These are phyloP conservation scores for Lucilia sericata DNA, from an alignment of 1,140 invertebrate species.

Conservation along the genomic window DNA sequence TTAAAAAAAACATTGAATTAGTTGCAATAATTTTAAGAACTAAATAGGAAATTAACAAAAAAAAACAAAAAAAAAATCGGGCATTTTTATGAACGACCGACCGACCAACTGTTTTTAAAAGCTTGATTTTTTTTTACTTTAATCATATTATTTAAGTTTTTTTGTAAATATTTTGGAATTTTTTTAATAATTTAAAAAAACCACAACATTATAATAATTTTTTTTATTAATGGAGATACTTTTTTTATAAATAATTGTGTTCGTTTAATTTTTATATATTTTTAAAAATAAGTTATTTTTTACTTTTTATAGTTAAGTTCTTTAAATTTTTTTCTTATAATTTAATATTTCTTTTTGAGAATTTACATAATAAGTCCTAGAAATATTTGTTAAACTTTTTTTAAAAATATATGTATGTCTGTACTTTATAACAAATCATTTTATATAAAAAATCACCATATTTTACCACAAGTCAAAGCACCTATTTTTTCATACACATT, in stretches of 20 bases:
- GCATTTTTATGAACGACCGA: constrained; percentile 2
- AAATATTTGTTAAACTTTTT: background rate
- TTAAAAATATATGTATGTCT: too few relatives aligned
- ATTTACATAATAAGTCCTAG: constrained; percentile 33
- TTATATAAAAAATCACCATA: background rate
- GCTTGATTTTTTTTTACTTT: constrained; percentile 32
- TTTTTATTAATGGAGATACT: constrained; percentile 55
- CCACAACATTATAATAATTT: background rate
- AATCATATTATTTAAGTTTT: constrained; percentile 28
- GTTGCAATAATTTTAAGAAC: constrained; percentile 17
- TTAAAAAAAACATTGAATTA: constrained; percentile 16
- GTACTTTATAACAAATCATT: background rate
- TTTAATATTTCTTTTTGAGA: background rate
- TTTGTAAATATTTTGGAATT: constrained; percentile 23
- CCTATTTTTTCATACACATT: constrained; percentile 17
- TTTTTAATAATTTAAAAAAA: background rate
- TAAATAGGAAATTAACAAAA: constrained; percentile 1
- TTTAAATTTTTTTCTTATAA: background rate
- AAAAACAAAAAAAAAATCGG: background rate
- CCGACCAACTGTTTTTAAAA: constrained; percentile 17
- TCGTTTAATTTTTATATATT: constrained; percentile 57
- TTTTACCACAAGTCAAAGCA: constrained; percentile 26
- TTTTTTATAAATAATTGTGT: constrained; percentile 60
- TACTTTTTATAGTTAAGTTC: background rate
- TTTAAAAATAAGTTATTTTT: constrained; percentile 5